A percentile compares a stretch with the other conserved stretches of the same genome.
Evolutionary conservation across 1,140 invertebrate species (phyloP).

Genomic region (Parapsyche elsis): DNA sequence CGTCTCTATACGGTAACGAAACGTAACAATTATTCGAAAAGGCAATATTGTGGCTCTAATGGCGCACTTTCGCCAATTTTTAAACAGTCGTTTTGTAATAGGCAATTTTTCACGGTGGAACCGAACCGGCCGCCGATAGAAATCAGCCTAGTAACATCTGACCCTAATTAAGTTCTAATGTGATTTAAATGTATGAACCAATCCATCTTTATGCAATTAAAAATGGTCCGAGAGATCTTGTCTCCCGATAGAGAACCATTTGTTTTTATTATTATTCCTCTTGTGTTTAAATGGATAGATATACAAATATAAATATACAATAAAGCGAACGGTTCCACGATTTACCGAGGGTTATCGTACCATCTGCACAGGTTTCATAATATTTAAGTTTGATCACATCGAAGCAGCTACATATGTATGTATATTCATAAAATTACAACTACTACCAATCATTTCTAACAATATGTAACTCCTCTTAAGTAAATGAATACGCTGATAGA

Average conservation of each 20-base stretch:
- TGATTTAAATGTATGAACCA: conserved; percentile 54
- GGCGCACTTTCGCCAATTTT: conserved; percentile 26
- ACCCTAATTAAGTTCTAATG: conserved; percentile 55
- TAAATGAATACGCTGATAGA: too few species aligned
- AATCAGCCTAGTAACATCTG: conserved; percentile 55
- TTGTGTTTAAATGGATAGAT: neutral
- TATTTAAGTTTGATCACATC: conserved; percentile 1
- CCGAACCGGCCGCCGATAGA: conserved; percentile 39
- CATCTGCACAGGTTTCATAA: conserved; percentile 50
- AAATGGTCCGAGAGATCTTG: conserved; percentile 49
- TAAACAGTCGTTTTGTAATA: conserved; percentile 41
- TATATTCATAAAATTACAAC: too few species aligned
- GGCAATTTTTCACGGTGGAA: conserved; percentile 49
- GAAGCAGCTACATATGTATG: neutral
- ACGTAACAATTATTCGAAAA: conserved; percentile 6
- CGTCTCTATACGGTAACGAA: neutral
- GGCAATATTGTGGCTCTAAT: neutral
- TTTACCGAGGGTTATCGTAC: conserved; percentile 48
- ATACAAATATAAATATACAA: neutral
- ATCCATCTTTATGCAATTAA: conserved; percentile 54
- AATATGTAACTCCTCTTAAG: too few species aligned
- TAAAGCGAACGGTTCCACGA: conserved; percentile 31
- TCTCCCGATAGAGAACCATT: conserved; percentile 41
- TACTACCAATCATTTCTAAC: too few species aligned
- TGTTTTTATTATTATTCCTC: conserved; percentile 29